Evolutionary conservation across 2,888 invertebrate species (phyloP).

Genomic region (Drosophila subquinaria): DNA sequence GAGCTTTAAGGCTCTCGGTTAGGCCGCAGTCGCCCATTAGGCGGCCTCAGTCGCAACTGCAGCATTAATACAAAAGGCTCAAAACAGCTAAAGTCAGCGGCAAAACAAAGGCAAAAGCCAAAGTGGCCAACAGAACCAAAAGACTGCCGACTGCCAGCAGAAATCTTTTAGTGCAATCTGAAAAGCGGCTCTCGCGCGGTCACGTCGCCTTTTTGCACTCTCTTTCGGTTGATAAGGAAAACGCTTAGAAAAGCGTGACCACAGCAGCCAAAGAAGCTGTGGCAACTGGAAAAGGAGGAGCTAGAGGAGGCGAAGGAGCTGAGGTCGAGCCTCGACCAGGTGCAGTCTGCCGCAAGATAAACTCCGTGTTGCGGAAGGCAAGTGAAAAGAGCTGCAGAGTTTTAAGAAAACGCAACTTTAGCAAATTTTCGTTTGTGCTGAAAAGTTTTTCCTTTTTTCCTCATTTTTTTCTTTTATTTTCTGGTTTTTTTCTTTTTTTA

Average conservation of each 20-base stretch:
- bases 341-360: constrained; percentile 70
- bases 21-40: constrained; percentile 66
- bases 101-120: constrained; percentile 74
- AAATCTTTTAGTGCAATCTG: constrained; percentile 78
- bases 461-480: constrained; percentile 14
- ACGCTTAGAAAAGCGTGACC: constrained; percentile 81
- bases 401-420: constrained; percentile 74
- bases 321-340: constrained; percentile 49
- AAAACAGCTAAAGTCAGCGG: background rate
- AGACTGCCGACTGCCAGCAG: constrained; percentile 42
- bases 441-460: constrained; percentile 42
- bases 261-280: constrained; percentile 38
- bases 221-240: constrained; percentile 63
- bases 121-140: constrained; percentile 51
- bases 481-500: constrained; percentile 21
- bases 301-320: constrained; percentile 6
- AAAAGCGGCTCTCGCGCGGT: constrained; percentile 69
- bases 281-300: constrained; percentile 11
- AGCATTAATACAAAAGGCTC: constrained; percentile 37
- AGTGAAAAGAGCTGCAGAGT: constrained; percentile 2
- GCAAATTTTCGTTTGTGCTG: constrained; percentile 69
- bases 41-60: constrained; percentile 31
- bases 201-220: constrained; percentile 57
- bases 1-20: constrained; percentile 43
- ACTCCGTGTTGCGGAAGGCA: constrained; percentile 43